Base-by-base conservation (phyloP, 2,113 vertebrate genomes). In the Pogonocichla stellata region DNA sequence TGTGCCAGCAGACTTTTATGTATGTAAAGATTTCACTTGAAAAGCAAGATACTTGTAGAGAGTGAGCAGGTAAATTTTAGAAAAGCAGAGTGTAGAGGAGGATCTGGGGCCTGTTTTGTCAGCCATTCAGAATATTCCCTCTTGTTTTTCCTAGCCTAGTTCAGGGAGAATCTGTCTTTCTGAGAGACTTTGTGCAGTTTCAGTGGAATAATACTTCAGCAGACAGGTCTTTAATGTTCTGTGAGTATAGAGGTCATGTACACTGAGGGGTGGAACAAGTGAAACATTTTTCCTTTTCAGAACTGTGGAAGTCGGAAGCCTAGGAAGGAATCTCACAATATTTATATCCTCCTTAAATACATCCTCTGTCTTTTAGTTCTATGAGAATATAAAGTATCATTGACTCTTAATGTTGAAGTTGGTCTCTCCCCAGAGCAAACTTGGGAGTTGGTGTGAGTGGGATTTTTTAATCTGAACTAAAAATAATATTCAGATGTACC, bases 381-480 rank as follows among this genome's bases (percentile, higher is more conserved):
- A 1, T 51, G n/a, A 72, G 61, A 84, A 65, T 64, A 36, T 47
- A 57, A 82, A 33, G 12, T 81, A 36, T 72, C 24, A n/a, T 43
- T 25, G 34, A 61, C 12, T 71, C 43, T 31, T 60, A 66, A 61
- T 5, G 1, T 42, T 91, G 53, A 75, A 80, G 61, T 91, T 1
- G 3, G 33, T 79, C 40, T 81, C 34, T 89, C 40, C 43, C 40
- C 34, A 43, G 62, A 80, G 82, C 58, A 86, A 94, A 83, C 29
- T 40, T 51, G 19, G 66, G 38, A 58, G 28, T 48, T 71, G 65
- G 8, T 2, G 1, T 67, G 64, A 82, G 66, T 88, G 47, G 47
- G 54, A 69, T 88, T 88, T 92, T 84, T 92, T 88, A 72, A 80
- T 91, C 81, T 62, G 58, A 92, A 70, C 84, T 95, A 84, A 93